These are phyloP conservation scores for Tragopan temminckii DNA, from an alignment of 2,797 vertebrate species.

Conservation along the genomic window DNA sequence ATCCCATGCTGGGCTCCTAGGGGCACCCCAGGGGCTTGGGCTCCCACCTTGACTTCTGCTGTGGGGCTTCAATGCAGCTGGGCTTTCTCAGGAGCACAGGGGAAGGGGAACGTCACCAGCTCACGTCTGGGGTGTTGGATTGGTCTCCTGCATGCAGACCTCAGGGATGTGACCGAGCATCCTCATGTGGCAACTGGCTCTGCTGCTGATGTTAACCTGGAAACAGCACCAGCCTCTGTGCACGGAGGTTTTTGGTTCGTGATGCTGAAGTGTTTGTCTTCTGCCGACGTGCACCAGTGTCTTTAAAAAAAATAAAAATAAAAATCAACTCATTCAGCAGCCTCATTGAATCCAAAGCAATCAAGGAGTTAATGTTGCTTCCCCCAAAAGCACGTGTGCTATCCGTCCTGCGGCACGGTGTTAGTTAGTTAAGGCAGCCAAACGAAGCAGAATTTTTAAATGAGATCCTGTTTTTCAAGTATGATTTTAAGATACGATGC, in stretches of 20 bases:
- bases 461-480: constrained; percentile 32
- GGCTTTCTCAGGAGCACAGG: rapidly evolving
- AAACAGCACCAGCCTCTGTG: rapidly evolving
- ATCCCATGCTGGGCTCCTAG: rapidly evolving
- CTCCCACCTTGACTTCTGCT: rapidly evolving
- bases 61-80: rapidly evolving
- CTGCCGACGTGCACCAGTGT: neutral
- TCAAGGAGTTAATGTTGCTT: neutral
- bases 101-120: neutral
- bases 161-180: rapidly evolving
- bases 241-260: rapidly evolving
- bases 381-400: neutral
- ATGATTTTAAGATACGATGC: constrained; percentile 34
- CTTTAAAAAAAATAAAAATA: neutral
- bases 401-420: neutral
- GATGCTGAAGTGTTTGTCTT: neutral
- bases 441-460: constrained; percentile 65
- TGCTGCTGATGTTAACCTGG: rapidly evolving
- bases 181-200: rapidly evolving
- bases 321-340: rapidly evolving
- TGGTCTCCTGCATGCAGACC: neutral
- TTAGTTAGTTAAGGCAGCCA: constrained; percentile 27
- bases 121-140: rapidly evolving
- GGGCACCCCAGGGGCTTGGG: rapidly evolving
- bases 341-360: neutral